Evolutionary conservation across 2,113 vertebrate genomes (phyloP).

Genomic region (Tetraodon nigroviridis): DNA sequence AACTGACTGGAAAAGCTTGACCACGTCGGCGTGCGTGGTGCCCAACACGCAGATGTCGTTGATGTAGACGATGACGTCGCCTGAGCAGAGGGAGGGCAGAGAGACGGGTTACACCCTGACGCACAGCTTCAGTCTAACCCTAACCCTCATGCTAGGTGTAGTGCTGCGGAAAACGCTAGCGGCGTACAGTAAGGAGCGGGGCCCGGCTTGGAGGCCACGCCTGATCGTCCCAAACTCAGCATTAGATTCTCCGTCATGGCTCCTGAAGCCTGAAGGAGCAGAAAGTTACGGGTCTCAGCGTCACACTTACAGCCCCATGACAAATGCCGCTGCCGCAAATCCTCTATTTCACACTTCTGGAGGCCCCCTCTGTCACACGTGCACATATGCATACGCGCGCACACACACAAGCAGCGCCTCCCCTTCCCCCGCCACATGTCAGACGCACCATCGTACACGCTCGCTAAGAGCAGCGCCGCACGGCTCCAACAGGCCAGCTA

Average conservation of each 20-base stretch:
- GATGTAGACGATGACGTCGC: conserved; percentile 99
- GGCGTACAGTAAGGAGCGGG: too few relatives aligned
- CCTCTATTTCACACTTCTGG: conserved; percentile 59
- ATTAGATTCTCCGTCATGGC: conserved; percentile 24
- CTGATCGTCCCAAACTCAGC: conserved; percentile 15
- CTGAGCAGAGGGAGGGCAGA: conserved; percentile 67
- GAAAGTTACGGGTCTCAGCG: conserved; percentile 52
- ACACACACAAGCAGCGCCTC: conserved; percentile 1
- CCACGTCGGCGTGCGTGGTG: conserved; percentile 97
- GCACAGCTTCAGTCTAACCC: too few relatives aligned
- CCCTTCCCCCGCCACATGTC: conserved; percentile 31
- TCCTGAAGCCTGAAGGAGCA: conserved; percentile 35
- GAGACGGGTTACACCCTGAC: neutral
- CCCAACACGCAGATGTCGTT: conserved; percentile 99
- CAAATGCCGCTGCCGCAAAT: conserved; percentile 57
- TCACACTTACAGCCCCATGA: conserved; percentile 55
- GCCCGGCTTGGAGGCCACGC: conserved; percentile 4
- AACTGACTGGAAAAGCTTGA: conserved; percentile 99
- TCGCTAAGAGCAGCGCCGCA: conserved; percentile 58
- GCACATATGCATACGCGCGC: conserved; percentile 19
- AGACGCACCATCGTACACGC: conserved; percentile 42
- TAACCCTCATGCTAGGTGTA: neutral
- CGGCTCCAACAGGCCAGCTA: conserved; percentile 65
- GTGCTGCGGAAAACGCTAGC: too few relatives aligned
- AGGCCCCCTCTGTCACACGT: conserved; percentile 27